Conservation (phyloP, 2,888 invertebrate species). For the Torymus tubicola region DNA sequence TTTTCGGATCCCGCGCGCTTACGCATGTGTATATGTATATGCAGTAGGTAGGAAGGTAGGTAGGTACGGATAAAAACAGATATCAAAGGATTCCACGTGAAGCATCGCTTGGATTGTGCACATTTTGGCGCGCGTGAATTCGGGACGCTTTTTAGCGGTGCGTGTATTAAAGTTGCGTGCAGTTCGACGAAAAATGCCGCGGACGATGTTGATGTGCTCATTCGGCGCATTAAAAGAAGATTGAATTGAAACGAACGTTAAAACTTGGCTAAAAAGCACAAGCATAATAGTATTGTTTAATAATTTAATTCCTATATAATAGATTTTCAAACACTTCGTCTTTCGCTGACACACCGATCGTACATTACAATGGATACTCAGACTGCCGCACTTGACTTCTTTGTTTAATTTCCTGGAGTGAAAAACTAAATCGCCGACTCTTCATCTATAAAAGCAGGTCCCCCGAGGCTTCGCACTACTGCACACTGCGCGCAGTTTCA, state of each 20-base stretch:
- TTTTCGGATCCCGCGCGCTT: not conserved
- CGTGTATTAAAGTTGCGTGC: no score
- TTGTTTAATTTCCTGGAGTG: not conserved
- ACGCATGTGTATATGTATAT: not conserved
- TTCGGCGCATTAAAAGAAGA: no score
- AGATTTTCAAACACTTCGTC: no score
- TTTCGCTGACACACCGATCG: no score
- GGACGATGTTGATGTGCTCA: no score
- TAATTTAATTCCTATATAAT: no score
- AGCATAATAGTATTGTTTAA: no score
- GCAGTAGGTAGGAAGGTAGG: no score
- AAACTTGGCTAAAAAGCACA: no score
- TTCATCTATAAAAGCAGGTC: slow-evolving; percentile 39
- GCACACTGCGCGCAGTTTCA: not conserved
- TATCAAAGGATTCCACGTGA: slow-evolving; percentile 1
- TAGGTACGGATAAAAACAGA: slow-evolving; percentile 19
- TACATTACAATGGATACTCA: no score
- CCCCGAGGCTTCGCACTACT: not conserved
- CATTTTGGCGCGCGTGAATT: not conserved
- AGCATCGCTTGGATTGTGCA: not conserved
- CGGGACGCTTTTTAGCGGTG: not conserved
- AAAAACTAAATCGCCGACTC: slow-evolving; percentile 36
- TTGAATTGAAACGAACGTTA: no score
- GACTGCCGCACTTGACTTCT: not conserved
- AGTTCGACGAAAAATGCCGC: no score